Conservation (phyloP, 2,888 invertebrate genomes). For the Thereva nobilitata region DNA sequence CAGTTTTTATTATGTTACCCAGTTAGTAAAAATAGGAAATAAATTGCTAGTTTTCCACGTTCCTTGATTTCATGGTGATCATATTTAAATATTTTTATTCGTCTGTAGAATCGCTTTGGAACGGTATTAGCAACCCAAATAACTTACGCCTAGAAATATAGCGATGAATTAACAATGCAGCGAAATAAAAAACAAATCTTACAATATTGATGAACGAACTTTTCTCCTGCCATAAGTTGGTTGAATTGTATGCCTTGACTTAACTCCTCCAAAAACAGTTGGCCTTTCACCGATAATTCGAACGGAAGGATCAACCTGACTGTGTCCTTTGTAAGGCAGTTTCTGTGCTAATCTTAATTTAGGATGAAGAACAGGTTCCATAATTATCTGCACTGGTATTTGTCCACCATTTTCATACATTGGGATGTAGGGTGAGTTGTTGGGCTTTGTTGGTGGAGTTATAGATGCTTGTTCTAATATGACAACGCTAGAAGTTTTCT, state of each 20-base stretch:
- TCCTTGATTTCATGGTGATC: too few relatives aligned
- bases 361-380: conserved; percentile 33
- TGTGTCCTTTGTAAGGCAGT: neutral
- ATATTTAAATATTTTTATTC: neutral
- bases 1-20: too few relatives aligned
- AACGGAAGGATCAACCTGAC: neutral
- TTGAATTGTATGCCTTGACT: neutral
- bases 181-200: neutral
- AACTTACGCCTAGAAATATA: conserved; percentile 15
- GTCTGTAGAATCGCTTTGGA: conserved; percentile 5
- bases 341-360: conserved; percentile 7
- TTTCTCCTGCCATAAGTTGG: neutral
- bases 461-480: conserved; percentile 3
- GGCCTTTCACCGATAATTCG: neutral
- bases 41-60: too few relatives aligned
- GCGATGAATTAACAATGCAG: neutral
- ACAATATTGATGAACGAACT: conserved; percentile 21
- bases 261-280: neutral
- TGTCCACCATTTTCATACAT: conserved; percentile 11
- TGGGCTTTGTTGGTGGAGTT: neutral
- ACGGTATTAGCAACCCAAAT: conserved; percentile 9
- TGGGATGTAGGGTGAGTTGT: neutral
- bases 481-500: conserved; percentile 16
- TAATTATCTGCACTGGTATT: conserved; percentile 17
- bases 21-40: too few relatives aligned